Conservation (phyloP, 2,888 invertebrate genomes). For the Scaptomyza flava region DNA sequence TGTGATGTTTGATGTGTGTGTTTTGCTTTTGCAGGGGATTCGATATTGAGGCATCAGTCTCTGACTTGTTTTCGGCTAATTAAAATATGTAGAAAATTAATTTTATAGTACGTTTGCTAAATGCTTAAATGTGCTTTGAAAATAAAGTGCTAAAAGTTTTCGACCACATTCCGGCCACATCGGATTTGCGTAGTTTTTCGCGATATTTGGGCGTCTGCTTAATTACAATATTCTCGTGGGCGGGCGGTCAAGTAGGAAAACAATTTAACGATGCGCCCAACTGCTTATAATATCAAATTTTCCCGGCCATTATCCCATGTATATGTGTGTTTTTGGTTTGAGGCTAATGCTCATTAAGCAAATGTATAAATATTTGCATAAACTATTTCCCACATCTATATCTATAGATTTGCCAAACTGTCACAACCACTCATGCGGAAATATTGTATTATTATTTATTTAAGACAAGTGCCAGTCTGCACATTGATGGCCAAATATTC, state of each 20-base stretch:
- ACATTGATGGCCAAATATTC: conserved; percentile 6
- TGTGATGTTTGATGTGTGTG: conserved; percentile 8
- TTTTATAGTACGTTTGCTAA: conserved; percentile 19
- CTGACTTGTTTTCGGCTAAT: conserved; percentile 50
- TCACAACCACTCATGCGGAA: conserved; percentile 59
- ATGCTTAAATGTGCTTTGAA: conserved; percentile 27
- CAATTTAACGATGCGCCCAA: conserved; percentile 71
- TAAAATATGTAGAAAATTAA: conserved; percentile 62
- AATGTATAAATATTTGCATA: conserved; percentile 31
- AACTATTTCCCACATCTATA: conserved; percentile 6
- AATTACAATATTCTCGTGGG: conserved; percentile 66
- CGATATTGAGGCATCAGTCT: conserved; percentile 26
- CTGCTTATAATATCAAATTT: conserved; percentile 63
- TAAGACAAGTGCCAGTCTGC: conserved; percentile 54
- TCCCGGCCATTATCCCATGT: conserved; percentile 57
- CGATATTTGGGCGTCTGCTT: conserved; percentile 48
- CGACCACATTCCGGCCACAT: conserved; percentile 29
- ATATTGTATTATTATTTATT: conserved; percentile 66
- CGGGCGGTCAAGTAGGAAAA: conserved; percentile 61
- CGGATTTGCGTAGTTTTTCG: conserved; percentile 60
- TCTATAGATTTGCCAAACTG: conserved; percentile 37
- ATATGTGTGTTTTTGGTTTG: conserved; percentile 33
- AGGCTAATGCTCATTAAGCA: conserved; percentile 32
- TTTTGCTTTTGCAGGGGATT: conserved; percentile 14
- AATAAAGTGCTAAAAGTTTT: conserved; percentile 63